These are phyloP conservation scores for Drosophila subobscura DNA, from an alignment of 1,140 invertebrate species.

Conservation along the genomic window DNA sequence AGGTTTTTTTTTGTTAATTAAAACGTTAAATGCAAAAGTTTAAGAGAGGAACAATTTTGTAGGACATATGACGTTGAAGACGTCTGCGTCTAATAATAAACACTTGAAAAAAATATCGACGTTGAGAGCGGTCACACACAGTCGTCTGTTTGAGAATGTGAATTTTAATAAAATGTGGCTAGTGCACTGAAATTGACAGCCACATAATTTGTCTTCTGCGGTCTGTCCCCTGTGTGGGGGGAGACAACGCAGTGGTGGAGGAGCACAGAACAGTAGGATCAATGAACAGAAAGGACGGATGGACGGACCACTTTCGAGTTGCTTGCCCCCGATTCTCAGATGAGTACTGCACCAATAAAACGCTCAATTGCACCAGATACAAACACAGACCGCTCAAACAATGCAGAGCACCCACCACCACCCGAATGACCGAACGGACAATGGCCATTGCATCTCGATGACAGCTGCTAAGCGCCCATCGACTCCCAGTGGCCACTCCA, in stretches of 20 bases:
- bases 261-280: no score
- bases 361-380: constrained; percentile 21
- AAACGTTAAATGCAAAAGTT: no score
- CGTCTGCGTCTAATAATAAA: constrained; percentile 23
- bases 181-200: constrained; percentile 53
- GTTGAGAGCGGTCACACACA: constrained; percentile 18
- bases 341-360: constrained; percentile 21
- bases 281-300: no score
- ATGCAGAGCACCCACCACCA: not conserved
- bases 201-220: constrained; percentile 47
- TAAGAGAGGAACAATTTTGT: no score
- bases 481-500: not conserved
- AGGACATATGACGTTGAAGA: no score
- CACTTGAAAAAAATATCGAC: constrained; percentile 32
- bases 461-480: not conserved
- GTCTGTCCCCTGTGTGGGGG: not conserved
- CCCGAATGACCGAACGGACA: not conserved
- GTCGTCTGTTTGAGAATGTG: constrained; percentile 26
- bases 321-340: no score
- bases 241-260: no score
- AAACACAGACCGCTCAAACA: constrained; percentile 5
- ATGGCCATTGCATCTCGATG: no score
- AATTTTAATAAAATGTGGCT: constrained; percentile 52
- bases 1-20: no score
- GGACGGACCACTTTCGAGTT: no score